Base-by-base conservation (phyloP, 2,888 invertebrate genomes). In the Polia nebulosa region DNA sequence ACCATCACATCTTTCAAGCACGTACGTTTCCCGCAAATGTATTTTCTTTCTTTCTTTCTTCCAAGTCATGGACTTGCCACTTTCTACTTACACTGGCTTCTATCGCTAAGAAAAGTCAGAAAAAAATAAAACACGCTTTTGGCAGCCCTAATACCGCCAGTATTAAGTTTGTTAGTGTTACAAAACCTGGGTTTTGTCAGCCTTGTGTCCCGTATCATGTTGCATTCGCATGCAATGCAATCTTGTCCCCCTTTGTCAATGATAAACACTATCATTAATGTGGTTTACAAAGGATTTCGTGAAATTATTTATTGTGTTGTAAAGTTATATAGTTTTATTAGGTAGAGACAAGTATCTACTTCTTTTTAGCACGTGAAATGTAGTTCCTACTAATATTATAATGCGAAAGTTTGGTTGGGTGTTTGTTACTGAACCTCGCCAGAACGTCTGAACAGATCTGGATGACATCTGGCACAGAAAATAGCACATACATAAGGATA, bases 151-250 rank as follows among this genome's bases (percentile, higher is more conserved):
- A 5, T 27, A 11, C 20, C 6, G 13, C 20, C 41, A 36, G 32
- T 51, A 67, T 51, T 53, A 34, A 32, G 22, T 41, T 55, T 27
- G 29, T 62, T 55, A 36, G 47, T 47, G 34, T 65, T 64, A 71
- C 17, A 53, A 59, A 51, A 13, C 8, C 11, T 9, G 2, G 15
- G n/a, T 17, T 25, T 34, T 20, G 20, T 2, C 61, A 36, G 22
- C 57, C 45, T 41, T 34, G 25, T 34, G 11, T 9, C 2, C n/a
- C 5, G 20, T 56, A 52, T 75, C 70, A 57, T 74, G 59, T 75
- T 75, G 29, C 64, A 64, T 60, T 53, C 36, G 17, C 70, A 44
- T 52, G 51, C 51, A 56, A 51, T 44, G 6, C 57, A 39, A 75
- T 75, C 36, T 13, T 22, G n/a, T 27, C 17, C n/a, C 13, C 11